phyloP scores from a whole-genome alignment of 2,888 invertebrate species.

The Anarsia innoxiella region DNA sequence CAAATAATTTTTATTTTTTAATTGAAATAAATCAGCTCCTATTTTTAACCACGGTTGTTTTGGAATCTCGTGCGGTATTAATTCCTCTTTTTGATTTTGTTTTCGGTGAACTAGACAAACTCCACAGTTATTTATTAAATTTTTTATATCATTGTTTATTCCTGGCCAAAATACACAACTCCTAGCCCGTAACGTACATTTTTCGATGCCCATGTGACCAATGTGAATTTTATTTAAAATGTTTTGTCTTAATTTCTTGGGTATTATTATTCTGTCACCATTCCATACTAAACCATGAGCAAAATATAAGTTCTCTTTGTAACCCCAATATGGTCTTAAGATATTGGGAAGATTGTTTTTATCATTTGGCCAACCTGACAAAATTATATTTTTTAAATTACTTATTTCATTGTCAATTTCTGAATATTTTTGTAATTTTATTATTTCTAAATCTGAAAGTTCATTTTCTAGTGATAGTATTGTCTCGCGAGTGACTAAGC shows the following conservation, averaged over 20 bases:
- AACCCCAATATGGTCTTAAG: slow-evolving; percentile 5
- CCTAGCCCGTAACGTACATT: slow-evolving; percentile 17
- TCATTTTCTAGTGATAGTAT: slow-evolving; percentile 5
- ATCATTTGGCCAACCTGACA: slow-evolving; percentile 6
- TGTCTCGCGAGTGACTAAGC: slow-evolving; percentile 14
- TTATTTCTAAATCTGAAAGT: slow-evolving; percentile 16
- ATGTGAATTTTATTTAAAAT: slow-evolving; percentile 19
- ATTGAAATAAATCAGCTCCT: slow-evolving; percentile 13
- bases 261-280: slow-evolving; percentile 16
- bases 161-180: slow-evolving; percentile 21
- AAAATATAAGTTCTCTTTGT: slow-evolving; percentile 14
- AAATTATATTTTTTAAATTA: slow-evolving; percentile 10
- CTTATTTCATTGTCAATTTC: slow-evolving; percentile 11
- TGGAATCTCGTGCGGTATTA: slow-evolving; percentile 16
- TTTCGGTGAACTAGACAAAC: slow-evolving; percentile 16
- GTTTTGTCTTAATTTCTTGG: slow-evolving; percentile 13
- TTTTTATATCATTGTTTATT: slow-evolving; percentile 16
- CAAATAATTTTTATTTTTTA: slow-evolving; percentile 10
- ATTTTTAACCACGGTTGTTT: slow-evolving; percentile 16
- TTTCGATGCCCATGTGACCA: slow-evolving; percentile 19
- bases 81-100: slow-evolving; percentile 5
- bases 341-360: neutral
- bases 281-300: slow-evolving; percentile 18
- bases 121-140: slow-evolving; percentile 15
- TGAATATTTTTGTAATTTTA: slow-evolving; percentile 14